Evolutionary conservation across 2,888 invertebrate genomes (phyloP).

Genomic region (Choristoneura rosaceana): DNA sequence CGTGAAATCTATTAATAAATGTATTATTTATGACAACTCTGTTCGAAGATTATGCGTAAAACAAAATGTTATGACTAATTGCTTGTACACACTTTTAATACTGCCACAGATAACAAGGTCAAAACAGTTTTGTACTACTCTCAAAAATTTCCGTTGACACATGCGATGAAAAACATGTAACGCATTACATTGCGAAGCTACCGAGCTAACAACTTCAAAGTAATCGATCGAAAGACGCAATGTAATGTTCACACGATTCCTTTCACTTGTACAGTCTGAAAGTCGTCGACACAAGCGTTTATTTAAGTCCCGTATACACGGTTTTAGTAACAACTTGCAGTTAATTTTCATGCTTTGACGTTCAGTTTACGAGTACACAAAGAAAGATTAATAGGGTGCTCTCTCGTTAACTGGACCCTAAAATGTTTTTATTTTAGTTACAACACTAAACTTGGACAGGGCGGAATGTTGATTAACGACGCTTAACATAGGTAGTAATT

Average conservation of each 20-base stretch:
- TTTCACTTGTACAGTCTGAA: neutral
- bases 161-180: too few species aligned
- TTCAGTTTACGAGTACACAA: conserved; percentile 36
- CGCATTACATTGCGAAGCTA: too few species aligned
- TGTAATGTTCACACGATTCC: too few species aligned
- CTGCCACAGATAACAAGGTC: too few species aligned
- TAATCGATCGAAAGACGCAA: too few species aligned
- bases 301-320: conserved; percentile 13
- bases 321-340: conserved; percentile 17
- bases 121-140: too few species aligned
- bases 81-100: too few species aligned
- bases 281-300: neutral
- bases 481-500: too few species aligned
- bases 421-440: conserved; percentile 35
- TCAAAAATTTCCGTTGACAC: too few species aligned
- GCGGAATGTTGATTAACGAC: conserved; percentile 1
- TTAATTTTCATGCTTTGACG: conserved; percentile 24
- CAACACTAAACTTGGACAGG: conserved; percentile 19
- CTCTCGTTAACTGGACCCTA: conserved; percentile 26
- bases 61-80: too few species aligned
- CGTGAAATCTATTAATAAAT: neutral
- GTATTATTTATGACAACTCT: neutral
- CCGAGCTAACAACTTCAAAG: too few species aligned
- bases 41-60: neutral
- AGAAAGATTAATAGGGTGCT: conserved; percentile 35